Percentiles rank a stretch among this genome's conserved stretches.
These are phyloP conservation scores for Erynnis tages DNA, from an alignment of 2,888 invertebrate genomes.

Conservation along the genomic window DNA sequence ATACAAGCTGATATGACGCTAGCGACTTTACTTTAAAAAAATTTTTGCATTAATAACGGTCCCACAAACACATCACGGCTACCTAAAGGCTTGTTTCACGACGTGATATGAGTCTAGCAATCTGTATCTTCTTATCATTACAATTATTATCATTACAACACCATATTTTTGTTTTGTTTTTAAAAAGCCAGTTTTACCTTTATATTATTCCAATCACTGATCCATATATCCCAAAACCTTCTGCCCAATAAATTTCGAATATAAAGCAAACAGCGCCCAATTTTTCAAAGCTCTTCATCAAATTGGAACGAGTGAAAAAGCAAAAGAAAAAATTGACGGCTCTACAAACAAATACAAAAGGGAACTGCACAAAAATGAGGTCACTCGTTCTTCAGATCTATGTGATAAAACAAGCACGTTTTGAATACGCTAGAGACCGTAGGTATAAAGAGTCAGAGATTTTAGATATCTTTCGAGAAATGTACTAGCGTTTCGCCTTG, in stretches of 20 bases:
- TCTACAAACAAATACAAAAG: constrained; percentile 22
- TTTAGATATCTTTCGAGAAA: constrained; percentile 12
- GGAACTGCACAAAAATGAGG: constrained; percentile 19
- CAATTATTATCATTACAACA: too few relatives aligned
- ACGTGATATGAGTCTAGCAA: too few relatives aligned
- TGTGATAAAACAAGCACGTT: constrained; percentile 24
- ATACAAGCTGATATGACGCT: too few relatives aligned
- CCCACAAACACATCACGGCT: too few relatives aligned
- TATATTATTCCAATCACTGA: too few relatives aligned
- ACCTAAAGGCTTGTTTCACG: too few relatives aligned
- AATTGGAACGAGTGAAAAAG: constrained; percentile 20
- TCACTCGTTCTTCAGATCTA: constrained; percentile 25
- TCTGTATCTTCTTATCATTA: too few relatives aligned
- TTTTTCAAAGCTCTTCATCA: constrained; percentile 18
- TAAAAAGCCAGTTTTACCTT: too few relatives aligned
- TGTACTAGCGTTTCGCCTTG: background rate
- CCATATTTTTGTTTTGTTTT: too few relatives aligned
- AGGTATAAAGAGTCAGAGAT: constrained; percentile 17
- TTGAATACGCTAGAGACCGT: constrained; percentile 8
- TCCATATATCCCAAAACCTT: too few relatives aligned
- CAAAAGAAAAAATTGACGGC: constrained; percentile 13
- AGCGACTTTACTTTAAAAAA: too few relatives aligned
- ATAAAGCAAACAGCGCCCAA: constrained; percentile 11
- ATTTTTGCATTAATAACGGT: too few relatives aligned
- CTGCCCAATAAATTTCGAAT: constrained; percentile 6